Evolutionary conservation across 1,140 invertebrate genomes (phyloP), one percentile per base, ranked within the genome.

Genomic region (Hesperophylax magnus): DNA sequence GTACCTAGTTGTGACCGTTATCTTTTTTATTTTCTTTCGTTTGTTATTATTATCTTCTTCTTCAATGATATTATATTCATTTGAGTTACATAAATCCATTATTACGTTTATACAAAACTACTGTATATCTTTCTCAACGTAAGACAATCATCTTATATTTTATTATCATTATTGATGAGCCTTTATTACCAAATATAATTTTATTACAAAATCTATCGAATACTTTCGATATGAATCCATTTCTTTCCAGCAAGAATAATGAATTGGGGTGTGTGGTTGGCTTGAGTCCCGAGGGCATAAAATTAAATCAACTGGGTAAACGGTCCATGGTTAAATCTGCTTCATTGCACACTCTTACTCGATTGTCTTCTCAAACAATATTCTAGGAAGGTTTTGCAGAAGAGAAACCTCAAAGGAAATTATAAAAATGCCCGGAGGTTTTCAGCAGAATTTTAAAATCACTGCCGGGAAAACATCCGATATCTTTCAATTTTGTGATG

Each of bases 341-440:
- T 72, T 72, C 69, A 53, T 72, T 72, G 69, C 24, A 53, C 20
- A 72, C 47, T 72, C 39, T 69, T 69, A 54, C 34, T 72, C 34
- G 47, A 72, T 72, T 72, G 39, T 9, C 8, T 52, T 53, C 63
- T 31, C 69, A 52, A 34, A 34, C 15, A 31, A 71, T 72, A 72
- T 72, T 18, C 7, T 15, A 22, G n/a, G 39, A 72, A 20, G 24
- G 47, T 47, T 72, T 72, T 24, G n/a, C 11, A 53, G n/a, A 72
- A 22, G n/a, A 53, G 18, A 72, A 72, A 72, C n/a, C 47, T 52
- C 65, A 52, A 22, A 52, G 8, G n/a, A 72, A 72, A 54, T 24
- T 20, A 58, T 22, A n/a, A n/a, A 71, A 72, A 72, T 72, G 4
- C 47, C 39, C 67, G 4, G 7, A 72, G 53, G 39, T 31, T 53